Evolutionary conservation across 2,888 invertebrate genomes (phyloP), one percentile per base, ranked within the genome.

Genomic region (Phlogophora meticulosa): DNA sequence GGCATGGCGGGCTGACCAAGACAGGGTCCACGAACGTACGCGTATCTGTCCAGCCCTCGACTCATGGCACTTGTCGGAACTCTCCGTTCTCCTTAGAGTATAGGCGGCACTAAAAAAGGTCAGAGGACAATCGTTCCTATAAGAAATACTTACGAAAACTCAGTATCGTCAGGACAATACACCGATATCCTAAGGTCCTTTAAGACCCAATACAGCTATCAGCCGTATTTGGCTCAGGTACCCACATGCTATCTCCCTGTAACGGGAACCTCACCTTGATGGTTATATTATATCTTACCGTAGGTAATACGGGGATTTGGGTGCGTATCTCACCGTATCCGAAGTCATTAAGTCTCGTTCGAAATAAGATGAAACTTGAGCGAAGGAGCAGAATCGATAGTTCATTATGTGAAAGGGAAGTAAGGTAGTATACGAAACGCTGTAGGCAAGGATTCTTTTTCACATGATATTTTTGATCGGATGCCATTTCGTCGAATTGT

Each of bases 341-440:
- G 4, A 60, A 75, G 76, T 79, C 76, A 76, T 76, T 76, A 76
- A 59, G 57, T 79, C 48, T 63, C 48, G 76, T 75, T 75, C 52
- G 69, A 79, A 67, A 79, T 76, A 79, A 69, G 80, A 76, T 76
- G 76, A 76, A 76, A 76, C 76, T 67, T 67, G 80, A 69, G 70
- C 53, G 52, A 45, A 24, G 28, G 46, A 51, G 53, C 53, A 51
- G 48, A 76, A 76, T 76, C 80, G 70, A 76, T 80, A 80, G 76
- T 76, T 80, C 76, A 69, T 76, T 76, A 76, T 63, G 52, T 46
- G 24, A 58, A 56, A 46, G 15, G 55, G 43, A 55, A 55, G 56
- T 49, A 7, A 32, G 36, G 43, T 61, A 51, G n/a, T 64, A 58
- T 53, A 59, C 28, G 24, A 68, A 75, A 43, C 49, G 55, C 2